Evolutionary conservation across 1,140 invertebrate species (phyloP), one percentile per base, ranked within the genome.

Genomic region (Ceratosolen solmsi): DNA sequence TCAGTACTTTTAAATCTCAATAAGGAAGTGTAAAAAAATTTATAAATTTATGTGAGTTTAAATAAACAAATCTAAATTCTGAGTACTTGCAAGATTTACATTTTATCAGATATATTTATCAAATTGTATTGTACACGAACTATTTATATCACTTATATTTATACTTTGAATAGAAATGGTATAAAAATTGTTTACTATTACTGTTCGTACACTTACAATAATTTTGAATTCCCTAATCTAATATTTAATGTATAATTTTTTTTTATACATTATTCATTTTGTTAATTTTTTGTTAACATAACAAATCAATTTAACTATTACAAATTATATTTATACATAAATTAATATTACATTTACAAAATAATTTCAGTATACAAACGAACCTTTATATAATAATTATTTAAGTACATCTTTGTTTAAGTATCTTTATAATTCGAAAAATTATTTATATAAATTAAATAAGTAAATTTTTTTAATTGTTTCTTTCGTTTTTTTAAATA

Each of bases 201-300:
- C 76, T 70, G 41, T 78, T 70, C 46, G 68, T 70, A 68, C 30
- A 54, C n/a, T 78, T 54, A 78, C 20, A 73, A 25, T 20, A 30
- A 9, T 63, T 0, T 33, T 78, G 8, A 25, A 51, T 15, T 41
- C n/a, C 22, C 2, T 22, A 11, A 1, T 30, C 20, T 65, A 17
- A 72, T 8, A 72, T 13, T 49, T 71, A 22, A 49, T 49, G 56
- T 76, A 63, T 27, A 63, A 41, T 41, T 63, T 46, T 41, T 63
- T 46, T 38, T 41, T 63, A 30, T n/a, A 76, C 58, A 46, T 36
- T 46, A 75, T 46, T 36, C 7, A 33, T 22, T 41, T 58, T 58
- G n/a, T 75, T 51, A 33, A 3, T 75, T 58, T 38, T 54, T 51
- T n/a, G 46, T 72, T 58, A 38, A 56, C 36, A 11, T n/a, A 74